These are phyloP conservation scores for Oceanites oceanicus DNA, from an alignment of 2,113 vertebrate genomes.

Conservation along the genomic window DNA sequence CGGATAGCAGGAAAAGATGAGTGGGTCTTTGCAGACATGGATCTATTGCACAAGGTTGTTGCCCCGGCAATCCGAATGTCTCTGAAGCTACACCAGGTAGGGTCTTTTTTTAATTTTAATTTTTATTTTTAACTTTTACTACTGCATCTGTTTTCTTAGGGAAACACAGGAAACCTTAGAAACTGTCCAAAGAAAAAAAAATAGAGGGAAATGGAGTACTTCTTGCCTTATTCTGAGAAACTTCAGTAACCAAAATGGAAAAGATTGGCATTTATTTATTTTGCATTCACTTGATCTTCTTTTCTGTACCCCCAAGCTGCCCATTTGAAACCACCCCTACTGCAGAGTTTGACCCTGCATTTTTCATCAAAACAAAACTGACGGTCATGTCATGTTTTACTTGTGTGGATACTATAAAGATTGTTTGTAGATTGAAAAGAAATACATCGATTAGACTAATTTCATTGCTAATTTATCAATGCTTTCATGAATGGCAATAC, in stretches of 20 bases:
- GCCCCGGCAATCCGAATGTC: constrained; percentile 96
- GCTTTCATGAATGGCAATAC: background rate
- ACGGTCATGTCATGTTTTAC: background rate
- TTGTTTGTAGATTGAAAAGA: background rate
- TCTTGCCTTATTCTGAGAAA: background rate
- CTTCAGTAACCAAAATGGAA: background rate
- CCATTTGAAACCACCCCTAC: background rate
- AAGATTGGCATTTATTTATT: background rate
- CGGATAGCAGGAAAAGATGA: constrained; percentile 90
- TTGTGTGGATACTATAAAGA: background rate
- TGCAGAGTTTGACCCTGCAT: background rate
- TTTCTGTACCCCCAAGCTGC: background rate
- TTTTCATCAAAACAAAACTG: background rate
- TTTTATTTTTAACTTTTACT: background rate
- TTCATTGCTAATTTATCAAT: background rate
- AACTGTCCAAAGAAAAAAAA: background rate
- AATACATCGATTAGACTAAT: background rate
- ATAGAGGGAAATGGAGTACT: background rate
- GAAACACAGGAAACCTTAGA: background rate
- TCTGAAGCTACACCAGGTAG: constrained; percentile 95
- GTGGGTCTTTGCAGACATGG: constrained; percentile 97
- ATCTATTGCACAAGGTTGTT: constrained; percentile 92
- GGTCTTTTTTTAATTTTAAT: background rate
- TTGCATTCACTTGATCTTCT: background rate
- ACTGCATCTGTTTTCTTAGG: background rate